These are phyloP conservation scores for Lontra canadensis DNA, from an alignment of 2,113 vertebrate species.

Conservation along the genomic window DNA sequence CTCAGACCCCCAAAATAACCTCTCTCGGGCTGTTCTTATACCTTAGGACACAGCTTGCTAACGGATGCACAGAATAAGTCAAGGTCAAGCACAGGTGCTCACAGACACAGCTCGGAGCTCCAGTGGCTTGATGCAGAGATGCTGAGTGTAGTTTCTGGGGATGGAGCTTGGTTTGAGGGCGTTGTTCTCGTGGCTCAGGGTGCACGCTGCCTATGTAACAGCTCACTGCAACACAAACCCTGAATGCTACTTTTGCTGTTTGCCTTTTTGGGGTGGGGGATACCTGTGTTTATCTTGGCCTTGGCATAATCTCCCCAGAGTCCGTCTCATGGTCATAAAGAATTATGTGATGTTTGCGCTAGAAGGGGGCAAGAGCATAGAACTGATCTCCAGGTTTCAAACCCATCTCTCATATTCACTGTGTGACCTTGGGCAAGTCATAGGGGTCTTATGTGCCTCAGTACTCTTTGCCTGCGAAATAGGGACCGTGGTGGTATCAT, in stretches of 20 bases:
- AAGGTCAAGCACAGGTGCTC: neutral
- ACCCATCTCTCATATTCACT: neutral
- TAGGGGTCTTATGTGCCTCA: neutral
- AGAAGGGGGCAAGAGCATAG: neutral
- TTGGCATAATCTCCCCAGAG: neutral
- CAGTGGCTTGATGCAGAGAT: neutral
- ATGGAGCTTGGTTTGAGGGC: neutral
- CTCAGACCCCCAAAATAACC: neutral
- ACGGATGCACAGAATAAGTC: neutral
- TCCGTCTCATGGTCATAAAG: neutral
- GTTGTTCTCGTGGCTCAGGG: too few relatives aligned
- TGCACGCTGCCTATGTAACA: neutral
- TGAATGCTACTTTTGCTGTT: neutral
- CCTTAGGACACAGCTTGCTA: neutral
- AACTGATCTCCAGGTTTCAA: neutral
- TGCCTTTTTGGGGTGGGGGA: neutral
- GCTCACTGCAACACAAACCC: neutral
- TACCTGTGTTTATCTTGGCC: neutral
- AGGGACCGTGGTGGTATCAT: neutral
- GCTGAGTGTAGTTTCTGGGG: neutral
- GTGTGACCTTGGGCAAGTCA: conserved; percentile 41
- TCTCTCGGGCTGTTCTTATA: neutral
- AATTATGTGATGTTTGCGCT: neutral
- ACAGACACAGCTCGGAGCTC: neutral
- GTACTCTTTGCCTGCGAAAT: neutral